Base-by-base conservation (phyloP, 2,797 vertebrate genomes). In the Tenualosa ilisha region DNA sequence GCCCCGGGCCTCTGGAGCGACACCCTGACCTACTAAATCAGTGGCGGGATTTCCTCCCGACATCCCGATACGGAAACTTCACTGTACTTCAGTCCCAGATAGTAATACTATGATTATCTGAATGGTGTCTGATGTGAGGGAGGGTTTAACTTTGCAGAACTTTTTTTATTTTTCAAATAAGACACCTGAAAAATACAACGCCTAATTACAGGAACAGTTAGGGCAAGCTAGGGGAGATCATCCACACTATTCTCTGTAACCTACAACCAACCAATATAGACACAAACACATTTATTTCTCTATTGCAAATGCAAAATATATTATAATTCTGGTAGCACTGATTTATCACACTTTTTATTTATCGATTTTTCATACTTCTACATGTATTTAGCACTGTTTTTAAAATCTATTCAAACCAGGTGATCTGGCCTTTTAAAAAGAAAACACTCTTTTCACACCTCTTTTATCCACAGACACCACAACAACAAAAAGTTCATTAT, bases 21-120 rank as follows among this genome's bases (percentile, higher is more conserved):
- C 65, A 31, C 65, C 65, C 65, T 72, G 65, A 72, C 65, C 65
- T 24, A 81, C 54, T 88, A 86, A 84, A 84, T 82, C 87, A 82
- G 81, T 83, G 43, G 83, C 72, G 8, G 72, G 72, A 79, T 46
- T 79, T 79, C 72, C 72, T 79, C 15, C 72, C 17, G 40, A 79
- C 72, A 79, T 79, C 37, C 17, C 7, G 6, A 79, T 40, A 40
- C 31, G 31, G 68, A 40, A 40, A 5, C 68, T 75, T 11, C 7
- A 20, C 72, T 79, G 72, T 79, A 7, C 12, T 31, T 11, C 3
- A 75, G 37, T 79, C 37, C 7, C 15, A 79, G 37, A 43, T 43
- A 79, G 40, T 17, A 79, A 20, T 46, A 79, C 22, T 17, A 46
- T 79, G 11, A 43, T 46, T 6, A 43, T 17, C 37, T 20, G 40